Percentiles rank a stretch among this genome's conserved stretches.
phyloP scores from a whole-genome alignment of 2,888 invertebrate species.

The Idaea straminata region DNA sequence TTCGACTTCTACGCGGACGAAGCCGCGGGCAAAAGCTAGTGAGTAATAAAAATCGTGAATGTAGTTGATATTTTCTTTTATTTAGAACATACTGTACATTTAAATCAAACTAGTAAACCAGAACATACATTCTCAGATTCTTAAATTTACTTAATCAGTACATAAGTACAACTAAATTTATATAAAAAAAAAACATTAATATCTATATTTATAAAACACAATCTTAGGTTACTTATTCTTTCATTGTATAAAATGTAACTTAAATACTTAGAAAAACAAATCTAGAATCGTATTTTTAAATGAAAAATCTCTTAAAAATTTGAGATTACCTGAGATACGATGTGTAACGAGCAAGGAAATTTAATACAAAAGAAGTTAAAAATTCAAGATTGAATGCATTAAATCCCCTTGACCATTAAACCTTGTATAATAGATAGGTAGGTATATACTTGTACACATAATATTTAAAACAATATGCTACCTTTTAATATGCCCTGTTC shows the following conservation, averaged over 20 bases:
- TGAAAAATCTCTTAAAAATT: background rate
- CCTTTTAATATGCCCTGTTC: background rate
- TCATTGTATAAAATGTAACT: constrained; percentile 6
- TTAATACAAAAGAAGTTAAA: background rate
- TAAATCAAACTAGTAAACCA: constrained; percentile 25
- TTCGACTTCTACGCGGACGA: no score
- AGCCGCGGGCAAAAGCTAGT: no score
- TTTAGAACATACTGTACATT: constrained; percentile 29
- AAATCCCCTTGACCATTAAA: background rate
- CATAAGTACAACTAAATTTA: constrained; percentile 24
- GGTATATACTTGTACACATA: background rate
- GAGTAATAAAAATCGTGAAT: constrained; percentile 10
- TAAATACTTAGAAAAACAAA: constrained; percentile 6
- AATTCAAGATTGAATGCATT: background rate
- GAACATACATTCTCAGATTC: constrained; percentile 22
- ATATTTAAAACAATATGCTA: background rate
- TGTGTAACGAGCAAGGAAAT: background rate
- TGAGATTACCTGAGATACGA: background rate
- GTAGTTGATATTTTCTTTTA: constrained; percentile 21
- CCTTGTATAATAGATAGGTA: background rate
- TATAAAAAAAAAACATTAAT: constrained; percentile 18
- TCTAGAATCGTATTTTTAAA: constrained; percentile 11
- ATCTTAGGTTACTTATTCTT: constrained; percentile 17
- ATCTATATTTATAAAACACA: constrained; percentile 22
- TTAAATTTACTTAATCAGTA: constrained; percentile 24